A percentile compares a stretch with the other conserved stretches of the same genome.
phyloP scores from a whole-genome alignment of 1,140 invertebrate species.

The Drosophila micromelanica region DNA sequence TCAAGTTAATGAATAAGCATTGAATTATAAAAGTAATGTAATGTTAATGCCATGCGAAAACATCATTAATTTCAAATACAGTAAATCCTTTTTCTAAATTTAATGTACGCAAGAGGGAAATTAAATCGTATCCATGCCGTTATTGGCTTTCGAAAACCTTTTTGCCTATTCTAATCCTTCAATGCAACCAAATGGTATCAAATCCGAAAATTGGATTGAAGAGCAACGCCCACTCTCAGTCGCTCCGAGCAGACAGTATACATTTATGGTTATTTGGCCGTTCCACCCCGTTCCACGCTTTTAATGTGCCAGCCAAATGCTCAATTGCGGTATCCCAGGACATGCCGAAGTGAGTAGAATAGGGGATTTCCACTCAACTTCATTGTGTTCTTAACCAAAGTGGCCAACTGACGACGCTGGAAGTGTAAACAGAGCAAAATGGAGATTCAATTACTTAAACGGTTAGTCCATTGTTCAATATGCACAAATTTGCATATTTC shows the following conservation, averaged over 20 bases:
- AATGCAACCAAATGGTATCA: slow-evolving; percentile 75
- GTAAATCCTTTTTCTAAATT: slow-evolving; percentile 64
- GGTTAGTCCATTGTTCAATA: slow-evolving; percentile 78
- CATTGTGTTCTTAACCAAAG: slow-evolving; percentile 57
- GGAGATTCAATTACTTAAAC: slow-evolving; percentile 84
- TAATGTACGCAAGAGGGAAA: slow-evolving; percentile 75
- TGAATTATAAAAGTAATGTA: slow-evolving; percentile 63
- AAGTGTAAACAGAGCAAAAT: slow-evolving; percentile 82
- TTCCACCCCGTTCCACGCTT: slow-evolving; percentile 39
- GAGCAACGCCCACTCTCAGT: slow-evolving; percentile 72
- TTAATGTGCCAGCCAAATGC: slow-evolving; percentile 78
- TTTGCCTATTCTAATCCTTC: slow-evolving; percentile 70
- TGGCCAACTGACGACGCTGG: slow-evolving; percentile 48
- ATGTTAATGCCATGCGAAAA: slow-evolving; percentile 83
- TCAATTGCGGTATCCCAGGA: slow-evolving; percentile 82
- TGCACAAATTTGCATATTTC: slow-evolving; percentile 76
- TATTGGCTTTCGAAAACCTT: slow-evolving; percentile 54
- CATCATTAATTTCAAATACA: slow-evolving; percentile 69
- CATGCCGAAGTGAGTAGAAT: slow-evolving; percentile 71
- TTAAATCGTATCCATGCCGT: slow-evolving; percentile 69
- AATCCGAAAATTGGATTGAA: slow-evolving; percentile 81
- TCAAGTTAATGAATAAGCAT: slow-evolving; percentile 21
- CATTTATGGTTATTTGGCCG: slow-evolving; percentile 28
- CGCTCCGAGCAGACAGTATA: not conserved
- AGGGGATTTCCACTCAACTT: slow-evolving; percentile 61